Evolutionary conservation across 1,140 invertebrate genomes (phyloP).

Genomic region (Heliconius hermathena): DNA sequence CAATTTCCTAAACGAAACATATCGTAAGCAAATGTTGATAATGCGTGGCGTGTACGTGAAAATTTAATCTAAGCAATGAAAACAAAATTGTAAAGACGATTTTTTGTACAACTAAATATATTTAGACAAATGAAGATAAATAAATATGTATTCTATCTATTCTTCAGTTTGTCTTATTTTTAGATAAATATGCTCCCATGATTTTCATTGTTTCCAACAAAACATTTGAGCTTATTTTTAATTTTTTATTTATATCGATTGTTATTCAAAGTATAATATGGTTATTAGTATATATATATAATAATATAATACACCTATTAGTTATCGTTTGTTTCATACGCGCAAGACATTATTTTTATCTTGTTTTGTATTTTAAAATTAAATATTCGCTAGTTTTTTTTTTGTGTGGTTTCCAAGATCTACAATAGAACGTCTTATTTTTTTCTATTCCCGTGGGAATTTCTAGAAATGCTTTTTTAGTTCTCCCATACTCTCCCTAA

Average conservation of each 20-base stretch:
- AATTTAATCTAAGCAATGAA: not conserved
- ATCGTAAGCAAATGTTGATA: constrained; percentile 3
- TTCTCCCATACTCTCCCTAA: no score
- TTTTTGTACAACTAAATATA: not conserved
- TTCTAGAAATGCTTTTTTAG: no score
- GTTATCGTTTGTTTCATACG: no score
- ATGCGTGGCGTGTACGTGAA: not conserved
- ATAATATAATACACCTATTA: not conserved
- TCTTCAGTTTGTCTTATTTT: not conserved
- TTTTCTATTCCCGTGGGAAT: no score
- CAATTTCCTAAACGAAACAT: constrained; percentile 9
- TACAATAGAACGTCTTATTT: no score
- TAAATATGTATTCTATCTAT: not conserved
- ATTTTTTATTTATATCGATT: not conserved
- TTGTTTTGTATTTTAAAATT: not conserved
- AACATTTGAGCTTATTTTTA: not conserved
- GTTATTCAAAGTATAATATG: not conserved
- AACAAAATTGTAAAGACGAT: not conserved
- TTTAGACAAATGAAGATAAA: not conserved
- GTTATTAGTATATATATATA: not conserved
- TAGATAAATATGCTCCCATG: not conserved
- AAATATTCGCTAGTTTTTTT: no score
- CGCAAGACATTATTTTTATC: not conserved
- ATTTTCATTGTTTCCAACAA: not conserved
- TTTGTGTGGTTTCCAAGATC: no score